phyloP scores from a whole-genome alignment of 2,797 vertebrate species.

The Sitta carolinensis region DNA sequence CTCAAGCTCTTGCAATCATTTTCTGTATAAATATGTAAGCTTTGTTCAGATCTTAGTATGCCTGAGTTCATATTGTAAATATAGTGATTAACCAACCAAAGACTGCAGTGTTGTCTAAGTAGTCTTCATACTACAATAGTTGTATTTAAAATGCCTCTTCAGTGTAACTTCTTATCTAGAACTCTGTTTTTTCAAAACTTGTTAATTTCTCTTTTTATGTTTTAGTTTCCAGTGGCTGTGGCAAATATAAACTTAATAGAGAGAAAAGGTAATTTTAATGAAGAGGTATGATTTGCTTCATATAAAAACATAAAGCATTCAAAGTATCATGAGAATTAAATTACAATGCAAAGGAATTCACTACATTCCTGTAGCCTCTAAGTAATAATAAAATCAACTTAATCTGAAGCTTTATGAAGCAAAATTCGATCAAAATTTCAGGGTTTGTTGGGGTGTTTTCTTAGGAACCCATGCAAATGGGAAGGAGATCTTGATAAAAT shows the following conservation, averaged over 20 bases:
- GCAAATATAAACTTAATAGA: not conserved
- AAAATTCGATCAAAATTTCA: not conserved
- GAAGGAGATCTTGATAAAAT: not conserved
- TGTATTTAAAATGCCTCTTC: not conserved
- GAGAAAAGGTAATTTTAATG: not conserved
- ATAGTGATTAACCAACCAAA: not conserved
- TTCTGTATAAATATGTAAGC: not conserved
- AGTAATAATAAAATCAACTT: not conserved
- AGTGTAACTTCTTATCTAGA: not conserved
- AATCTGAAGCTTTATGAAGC: not conserved
- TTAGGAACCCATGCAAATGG: not conserved
- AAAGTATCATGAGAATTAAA: not conserved
- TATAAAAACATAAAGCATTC: not conserved
- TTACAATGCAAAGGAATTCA: not conserved
- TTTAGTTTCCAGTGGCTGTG: not conserved
- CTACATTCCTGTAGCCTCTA: not conserved
- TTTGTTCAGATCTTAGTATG: not conserved
- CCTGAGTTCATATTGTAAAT: not conserved
- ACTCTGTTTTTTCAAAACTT: not conserved
- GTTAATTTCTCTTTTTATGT: not conserved
- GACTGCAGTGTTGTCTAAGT: not conserved
- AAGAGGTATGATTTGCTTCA: not conserved
- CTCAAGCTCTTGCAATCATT: not conserved
- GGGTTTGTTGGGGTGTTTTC: rapidly evolving
- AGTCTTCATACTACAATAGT: not conserved